Evolutionary conservation across 2,888 invertebrate species (phyloP), one percentile per base, ranked within the genome.

Genomic region (Scaptomyza reducta): DNA sequence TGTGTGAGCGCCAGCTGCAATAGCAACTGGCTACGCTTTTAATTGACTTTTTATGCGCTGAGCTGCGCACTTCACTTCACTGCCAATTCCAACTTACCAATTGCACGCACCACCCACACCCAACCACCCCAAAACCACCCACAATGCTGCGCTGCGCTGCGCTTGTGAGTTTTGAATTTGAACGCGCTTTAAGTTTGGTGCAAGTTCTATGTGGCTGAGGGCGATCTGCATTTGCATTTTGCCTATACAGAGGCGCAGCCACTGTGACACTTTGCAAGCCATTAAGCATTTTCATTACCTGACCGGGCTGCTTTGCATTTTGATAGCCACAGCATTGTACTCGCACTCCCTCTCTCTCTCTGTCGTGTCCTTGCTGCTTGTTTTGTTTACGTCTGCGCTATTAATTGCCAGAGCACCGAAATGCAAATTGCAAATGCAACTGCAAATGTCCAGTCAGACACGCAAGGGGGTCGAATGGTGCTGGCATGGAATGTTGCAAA

Each of bases 31-130:
- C 68, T 71, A 66, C 74, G 57, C 74, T 86, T 88, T 89, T 89
- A 87, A 87, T 89, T 89, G 87, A 89, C 87, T 88, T 87, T 87
- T 87, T 88, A 87, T 87, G 89, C 80, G 74, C 61, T 72, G 72
- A 74, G 72, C 74, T 72, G 73, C 68, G 74, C 77, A 77, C 83
- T 74, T 64, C 82, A 76, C 70, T 73, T 72, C 69, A 66, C 78
- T 78, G 74, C 71, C 74, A 71, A 58, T 71, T 71, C 35, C 57
- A 53, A 70, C 55, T 60, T 57, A 35, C 55, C 60, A 67, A 54
- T 62, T 44, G 31, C 58, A 33, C 18, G 14, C 45, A n/a, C 45
- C 1, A 3, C n/a, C n/a, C 27, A 22, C n/a, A n/a, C n/a, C n/a
- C n/a, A 5, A 5, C 22, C 11, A 14, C 53, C 31, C 16, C 18